Base-by-base conservation (phyloP, 2,113 vertebrate species). In the Triplophysa dalaica region DNA sequence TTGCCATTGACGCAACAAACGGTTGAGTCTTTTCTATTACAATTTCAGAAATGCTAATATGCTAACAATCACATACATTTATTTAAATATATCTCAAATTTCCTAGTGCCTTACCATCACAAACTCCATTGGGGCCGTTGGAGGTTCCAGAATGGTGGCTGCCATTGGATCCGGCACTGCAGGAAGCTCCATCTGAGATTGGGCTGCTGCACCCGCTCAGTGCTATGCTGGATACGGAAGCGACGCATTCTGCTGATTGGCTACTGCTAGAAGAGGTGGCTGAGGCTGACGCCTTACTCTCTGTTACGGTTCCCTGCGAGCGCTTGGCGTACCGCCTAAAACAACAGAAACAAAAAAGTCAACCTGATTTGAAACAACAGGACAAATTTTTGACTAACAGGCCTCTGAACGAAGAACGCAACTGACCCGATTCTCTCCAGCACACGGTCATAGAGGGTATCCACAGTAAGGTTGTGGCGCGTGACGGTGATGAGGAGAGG, bases 381-480 rank as follows among this genome's bases (percentile, higher is more conserved):
- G 24, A 63, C n/a, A 11, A 7, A 21, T 11, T 17, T 54, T 17
- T 54, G 48, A 56, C 7, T 19, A 56, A 56, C 17, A 5, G 17
- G 14, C 3, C 19, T 2, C 19, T 1, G 8, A 69, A 45, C 2
- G 65, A 76, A 70, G 10, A 4, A 3, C 3, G 54, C 12, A 62
- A 89, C 95, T 89, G 78, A 98, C 97, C 95, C 92, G 85, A 98
- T 96, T 58, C 94, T 93, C 82, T 96, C 93, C 76, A 96, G 90
- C 85, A 98, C 90, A 43, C 92, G 93, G 26, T 90, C 86, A 81
- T 98, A 97, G 73, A 98, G 90, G 58, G 92, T 87, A 19, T 96
- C 94, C 41, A 94, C 90, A 1, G 93, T 92, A 33, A 98, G 93
- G 87, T 94, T 96, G 62, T 96, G 94, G 76, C 93, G 94, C 24